Percentiles rank a stretch among this genome's conserved stretches.
phyloP scores from a whole-genome alignment of 2,797 vertebrate genomes.

The Hydrophis major region DNA sequence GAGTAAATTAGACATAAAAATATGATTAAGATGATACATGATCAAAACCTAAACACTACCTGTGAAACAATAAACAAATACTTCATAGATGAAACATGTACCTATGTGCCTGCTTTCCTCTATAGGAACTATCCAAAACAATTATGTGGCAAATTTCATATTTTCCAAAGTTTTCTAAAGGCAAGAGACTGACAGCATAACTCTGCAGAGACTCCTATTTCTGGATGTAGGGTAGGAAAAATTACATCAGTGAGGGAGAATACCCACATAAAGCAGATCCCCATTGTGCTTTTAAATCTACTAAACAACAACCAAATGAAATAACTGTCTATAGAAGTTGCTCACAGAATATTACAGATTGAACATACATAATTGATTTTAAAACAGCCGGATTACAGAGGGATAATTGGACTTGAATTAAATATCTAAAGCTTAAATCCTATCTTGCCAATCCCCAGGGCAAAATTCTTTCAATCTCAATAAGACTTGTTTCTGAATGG shows the following conservation, averaged over 20 bases:
- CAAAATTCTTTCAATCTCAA: neutral
- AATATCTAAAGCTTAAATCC: neutral
- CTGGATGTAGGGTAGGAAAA: neutral
- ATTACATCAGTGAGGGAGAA: neutral
- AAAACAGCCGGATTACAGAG: neutral
- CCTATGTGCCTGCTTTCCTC: neutral
- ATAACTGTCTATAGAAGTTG: neutral
- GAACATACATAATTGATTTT: neutral
- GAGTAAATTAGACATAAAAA: neutral
- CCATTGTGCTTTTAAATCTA: neutral
- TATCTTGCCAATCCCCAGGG: neutral
- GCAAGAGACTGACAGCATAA: neutral
- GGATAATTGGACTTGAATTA: neutral
- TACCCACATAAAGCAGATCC: neutral
- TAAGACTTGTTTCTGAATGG: neutral
- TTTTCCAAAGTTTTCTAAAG: neutral
- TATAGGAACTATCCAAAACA: neutral
- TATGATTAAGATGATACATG: neutral
- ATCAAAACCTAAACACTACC: neutral
- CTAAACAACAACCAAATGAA: neutral
- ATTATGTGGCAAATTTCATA: neutral
- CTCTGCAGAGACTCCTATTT: neutral
- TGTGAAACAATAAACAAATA: neutral
- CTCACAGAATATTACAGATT: neutral
- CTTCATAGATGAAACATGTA: neutral